Evolutionary conservation across 1,140 invertebrate species (phyloP).

Genomic region (Sinella curviseta): DNA sequence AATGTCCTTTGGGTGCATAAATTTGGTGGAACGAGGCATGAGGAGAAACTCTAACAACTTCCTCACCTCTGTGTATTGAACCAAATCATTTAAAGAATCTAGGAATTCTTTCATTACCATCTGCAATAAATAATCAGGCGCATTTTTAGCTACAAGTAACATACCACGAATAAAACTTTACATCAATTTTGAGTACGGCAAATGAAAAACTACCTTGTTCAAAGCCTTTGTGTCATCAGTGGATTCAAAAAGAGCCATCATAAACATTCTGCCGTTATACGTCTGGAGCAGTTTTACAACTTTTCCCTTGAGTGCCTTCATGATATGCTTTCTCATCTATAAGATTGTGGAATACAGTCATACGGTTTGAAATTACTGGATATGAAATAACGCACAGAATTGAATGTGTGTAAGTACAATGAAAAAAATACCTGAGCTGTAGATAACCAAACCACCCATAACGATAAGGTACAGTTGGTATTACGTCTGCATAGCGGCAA

Average conservation of each 20-base stretch:
- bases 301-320: background rate
- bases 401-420: background rate
- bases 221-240: constrained; percentile 5
- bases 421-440: background rate
- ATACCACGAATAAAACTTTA: background rate
- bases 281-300: background rate
- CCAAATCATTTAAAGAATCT: background rate
- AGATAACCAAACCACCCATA: background rate
- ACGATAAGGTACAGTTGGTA: background rate
- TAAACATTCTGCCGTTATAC: constrained; percentile 1
- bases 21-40: background rate
- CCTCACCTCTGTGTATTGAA: background rate
- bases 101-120: background rate
- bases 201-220: background rate
- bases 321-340: constrained; percentile 19
- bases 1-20: constrained; percentile 11
- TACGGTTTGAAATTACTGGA: background rate
- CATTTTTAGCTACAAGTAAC: background rate
- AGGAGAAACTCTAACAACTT: background rate
- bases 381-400: background rate
- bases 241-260: constrained; percentile 5
- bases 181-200: too few species aligned
- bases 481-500: background rate
- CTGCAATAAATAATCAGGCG: background rate
- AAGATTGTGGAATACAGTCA: too few species aligned